phyloP scores from a whole-genome alignment of 2,888 invertebrate genomes.

The Epinotia nisella region DNA sequence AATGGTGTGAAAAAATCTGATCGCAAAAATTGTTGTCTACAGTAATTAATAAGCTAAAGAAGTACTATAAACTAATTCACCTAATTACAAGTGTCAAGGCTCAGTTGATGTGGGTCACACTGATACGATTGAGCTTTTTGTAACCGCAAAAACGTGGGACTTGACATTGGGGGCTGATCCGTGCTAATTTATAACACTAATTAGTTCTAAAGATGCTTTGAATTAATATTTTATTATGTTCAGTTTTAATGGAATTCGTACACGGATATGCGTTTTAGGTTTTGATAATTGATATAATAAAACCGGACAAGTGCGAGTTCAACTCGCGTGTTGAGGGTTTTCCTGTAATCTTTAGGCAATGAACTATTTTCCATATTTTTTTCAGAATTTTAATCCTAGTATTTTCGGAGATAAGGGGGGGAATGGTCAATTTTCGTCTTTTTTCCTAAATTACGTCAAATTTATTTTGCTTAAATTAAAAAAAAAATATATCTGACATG shows the following conservation, averaged over 20 bases:
- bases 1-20: too few relatives aligned
- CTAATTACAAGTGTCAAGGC: constrained; percentile 53
- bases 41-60: constrained; percentile 14
- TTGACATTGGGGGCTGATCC: constrained; percentile 41
- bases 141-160: constrained; percentile 59
- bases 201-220: constrained; percentile 47
- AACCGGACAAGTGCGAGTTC: too few relatives aligned
- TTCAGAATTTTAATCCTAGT: too few relatives aligned
- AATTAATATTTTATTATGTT: background rate
- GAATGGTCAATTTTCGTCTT: too few relatives aligned
- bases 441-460: too few relatives aligned
- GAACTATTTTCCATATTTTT: too few relatives aligned
- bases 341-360: too few relatives aligned
- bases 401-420: too few relatives aligned
- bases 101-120: constrained; percentile 61
- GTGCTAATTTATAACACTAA: constrained; percentile 55
- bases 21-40: background rate
- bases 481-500: too few relatives aligned
- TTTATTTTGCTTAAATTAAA: too few relatives aligned
- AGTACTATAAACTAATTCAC: constrained; percentile 19
- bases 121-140: constrained; percentile 59
- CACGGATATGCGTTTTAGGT: background rate
- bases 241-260: background rate
- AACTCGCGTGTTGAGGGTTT: too few relatives aligned
- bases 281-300: too few relatives aligned